Percentiles rank a stretch among this genome's conserved stretches.
Conservation (phyloP, 1,140 invertebrate species). For the Oncopodura yosiiana region DNA sequence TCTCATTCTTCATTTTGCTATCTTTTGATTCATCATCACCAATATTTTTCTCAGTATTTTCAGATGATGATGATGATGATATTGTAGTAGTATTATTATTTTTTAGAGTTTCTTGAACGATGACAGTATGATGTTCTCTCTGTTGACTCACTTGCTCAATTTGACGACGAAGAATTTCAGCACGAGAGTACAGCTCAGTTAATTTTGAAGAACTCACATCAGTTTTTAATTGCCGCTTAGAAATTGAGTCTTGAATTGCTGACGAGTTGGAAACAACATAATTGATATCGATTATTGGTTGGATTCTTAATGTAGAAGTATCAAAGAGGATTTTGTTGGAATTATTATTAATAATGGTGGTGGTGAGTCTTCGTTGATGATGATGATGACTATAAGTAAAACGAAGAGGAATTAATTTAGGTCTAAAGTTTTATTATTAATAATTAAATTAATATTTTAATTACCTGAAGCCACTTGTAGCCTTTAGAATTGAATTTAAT, state of each 20-base stretch:
- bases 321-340: background rate
- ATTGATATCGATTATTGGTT: conserved; percentile 28
- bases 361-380: no score
- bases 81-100: conserved; percentile 40
- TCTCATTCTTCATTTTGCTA: conserved; percentile 36
- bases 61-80: conserved; percentile 41
- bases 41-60: conserved; percentile 35
- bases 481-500: no score
- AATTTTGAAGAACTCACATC: background rate
- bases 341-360: no score
- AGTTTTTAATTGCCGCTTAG: conserved; percentile 1
- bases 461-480: no score
- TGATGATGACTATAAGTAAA: no score
- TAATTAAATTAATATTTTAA: no score
- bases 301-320: conserved; percentile 6
- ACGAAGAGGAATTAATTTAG: no score
- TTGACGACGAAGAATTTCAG: conserved; percentile 1
- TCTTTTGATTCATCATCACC: conserved; percentile 38
- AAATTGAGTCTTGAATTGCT: conserved; percentile 15
- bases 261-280: conserved; percentile 8
- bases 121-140: conserved; percentile 10
- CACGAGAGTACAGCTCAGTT: conserved; percentile 6
- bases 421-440: no score
- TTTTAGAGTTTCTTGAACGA: background rate
- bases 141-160: background rate